Conservation (phyloP, 2,113 vertebrate species). For the Platysteira castanea region DNA sequence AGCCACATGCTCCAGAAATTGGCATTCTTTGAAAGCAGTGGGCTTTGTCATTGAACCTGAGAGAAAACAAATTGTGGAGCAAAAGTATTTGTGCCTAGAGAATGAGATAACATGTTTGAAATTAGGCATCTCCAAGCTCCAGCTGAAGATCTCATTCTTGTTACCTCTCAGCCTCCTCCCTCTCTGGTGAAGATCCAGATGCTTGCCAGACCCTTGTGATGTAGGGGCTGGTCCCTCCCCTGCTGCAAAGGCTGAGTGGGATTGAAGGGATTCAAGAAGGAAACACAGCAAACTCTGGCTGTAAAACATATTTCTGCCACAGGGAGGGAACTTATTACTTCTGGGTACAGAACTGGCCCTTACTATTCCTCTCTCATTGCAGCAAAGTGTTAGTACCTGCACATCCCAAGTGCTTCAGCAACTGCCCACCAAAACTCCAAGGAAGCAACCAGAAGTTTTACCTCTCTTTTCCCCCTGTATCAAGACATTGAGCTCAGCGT, state of each 20-base stretch:
- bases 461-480: accelerated
- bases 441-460: not conserved
- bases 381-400: not conserved
- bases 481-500: not conserved
- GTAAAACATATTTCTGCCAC: not conserved
- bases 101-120: not conserved
- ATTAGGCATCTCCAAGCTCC: not conserved
- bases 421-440: not conserved
- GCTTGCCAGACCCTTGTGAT: not conserved
- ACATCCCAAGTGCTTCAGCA: not conserved
- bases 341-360: not conserved
- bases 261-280: not conserved
- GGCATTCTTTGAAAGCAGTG: not conserved
- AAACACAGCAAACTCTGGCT: not conserved
- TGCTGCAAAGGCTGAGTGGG: not conserved
- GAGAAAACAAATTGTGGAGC: not conserved
- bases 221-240: accelerated
- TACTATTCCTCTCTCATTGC: not conserved
- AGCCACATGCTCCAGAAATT: not conserved
- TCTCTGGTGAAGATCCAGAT: not conserved
- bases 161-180: not conserved
- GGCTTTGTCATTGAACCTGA: not conserved
- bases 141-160: not conserved
- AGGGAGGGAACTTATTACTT: not conserved
- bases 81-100: not conserved